Evolutionary conservation across 1,140 invertebrate genomes (phyloP).

Genomic region (Asbolus verrucosus): DNA sequence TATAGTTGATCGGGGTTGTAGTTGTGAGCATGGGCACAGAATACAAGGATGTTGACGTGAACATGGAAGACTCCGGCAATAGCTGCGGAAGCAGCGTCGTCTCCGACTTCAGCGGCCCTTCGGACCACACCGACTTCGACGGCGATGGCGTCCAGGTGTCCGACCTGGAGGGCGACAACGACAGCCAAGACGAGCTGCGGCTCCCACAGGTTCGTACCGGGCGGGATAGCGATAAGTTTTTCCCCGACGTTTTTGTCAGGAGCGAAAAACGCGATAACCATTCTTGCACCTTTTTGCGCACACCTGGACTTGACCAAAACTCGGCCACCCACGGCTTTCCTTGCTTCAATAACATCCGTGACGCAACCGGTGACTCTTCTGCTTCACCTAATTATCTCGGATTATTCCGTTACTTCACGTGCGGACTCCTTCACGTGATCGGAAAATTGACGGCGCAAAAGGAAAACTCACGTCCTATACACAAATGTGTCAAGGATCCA

Average conservation of each 20-base stretch:
- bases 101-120: slow-evolving; percentile 62
- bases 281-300: slow-evolving; percentile 11
- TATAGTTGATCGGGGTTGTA: slow-evolving; percentile 9
- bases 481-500: neutral
- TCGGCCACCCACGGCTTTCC: neutral
- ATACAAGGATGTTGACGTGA: slow-evolving; percentile 60
- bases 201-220: slow-evolving; percentile 55
- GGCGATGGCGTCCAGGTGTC: slow-evolving; percentile 62
- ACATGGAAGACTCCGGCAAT: slow-evolving; percentile 64
- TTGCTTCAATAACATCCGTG: neutral
- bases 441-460: slow-evolving; percentile 8
- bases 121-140: slow-evolving; percentile 58
- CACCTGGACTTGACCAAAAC: slow-evolving; percentile 3
- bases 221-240: slow-evolving; percentile 49
- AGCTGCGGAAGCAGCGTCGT: slow-evolving; percentile 64
- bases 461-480: neutral
- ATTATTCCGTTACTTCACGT: slow-evolving; percentile 30
- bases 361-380: slow-evolving; percentile 19
- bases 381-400: slow-evolving; percentile 6
- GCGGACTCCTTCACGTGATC: slow-evolving; percentile 20
- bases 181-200: slow-evolving; percentile 51
- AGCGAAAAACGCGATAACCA: no score
- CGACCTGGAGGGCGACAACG: slow-evolving; percentile 61
- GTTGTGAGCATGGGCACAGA: slow-evolving; percentile 58
- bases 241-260: neutral